phyloP scores from a whole-genome alignment of 2,797 vertebrate genomes.

The Propithecus deckenii region DNA sequence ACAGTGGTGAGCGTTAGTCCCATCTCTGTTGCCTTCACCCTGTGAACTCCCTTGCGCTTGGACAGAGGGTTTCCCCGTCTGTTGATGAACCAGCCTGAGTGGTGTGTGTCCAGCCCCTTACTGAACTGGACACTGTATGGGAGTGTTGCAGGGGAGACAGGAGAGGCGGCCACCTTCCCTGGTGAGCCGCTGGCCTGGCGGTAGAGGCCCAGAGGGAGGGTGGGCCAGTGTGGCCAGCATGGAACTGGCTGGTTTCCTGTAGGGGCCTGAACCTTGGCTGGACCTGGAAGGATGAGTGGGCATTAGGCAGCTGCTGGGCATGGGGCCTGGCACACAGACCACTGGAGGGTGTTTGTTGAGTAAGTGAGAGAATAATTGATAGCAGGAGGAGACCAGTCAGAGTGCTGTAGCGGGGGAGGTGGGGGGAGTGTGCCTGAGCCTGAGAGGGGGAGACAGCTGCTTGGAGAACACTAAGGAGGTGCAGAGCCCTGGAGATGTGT shows the following conservation, averaged over 20 bases:
- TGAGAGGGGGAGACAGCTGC: not conserved
- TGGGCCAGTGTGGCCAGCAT: fast-evolving
- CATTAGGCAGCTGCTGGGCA: not conserved
- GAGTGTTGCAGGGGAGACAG: not conserved
- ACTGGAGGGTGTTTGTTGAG: not conserved
- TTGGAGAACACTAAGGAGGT: not conserved
- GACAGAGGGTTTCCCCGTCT: not conserved
- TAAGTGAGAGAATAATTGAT: not conserved
- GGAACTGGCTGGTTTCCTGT: not conserved
- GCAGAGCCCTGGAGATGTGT: not conserved
- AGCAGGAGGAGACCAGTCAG: not conserved
- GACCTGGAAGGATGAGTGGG: not conserved
- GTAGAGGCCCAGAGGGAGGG: not conserved
- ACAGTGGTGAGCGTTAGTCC: fast-evolving
- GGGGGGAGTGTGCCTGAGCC: not conserved
- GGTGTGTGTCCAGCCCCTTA: not conserved
- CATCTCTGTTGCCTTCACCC: not conserved
- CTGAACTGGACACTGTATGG: not conserved
- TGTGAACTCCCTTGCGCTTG: not conserved
- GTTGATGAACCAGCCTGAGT: not conserved
- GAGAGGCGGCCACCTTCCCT: not conserved
- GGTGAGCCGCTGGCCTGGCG: not conserved
- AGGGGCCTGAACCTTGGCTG: not conserved
- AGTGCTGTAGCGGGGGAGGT: not conserved
- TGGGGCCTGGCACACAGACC: not conserved